A percentile compares a stretch with the other conserved stretches of the same genome.
Evolutionary conservation across 2,888 invertebrate species (phyloP).

Genomic region (Merodon equestris): DNA sequence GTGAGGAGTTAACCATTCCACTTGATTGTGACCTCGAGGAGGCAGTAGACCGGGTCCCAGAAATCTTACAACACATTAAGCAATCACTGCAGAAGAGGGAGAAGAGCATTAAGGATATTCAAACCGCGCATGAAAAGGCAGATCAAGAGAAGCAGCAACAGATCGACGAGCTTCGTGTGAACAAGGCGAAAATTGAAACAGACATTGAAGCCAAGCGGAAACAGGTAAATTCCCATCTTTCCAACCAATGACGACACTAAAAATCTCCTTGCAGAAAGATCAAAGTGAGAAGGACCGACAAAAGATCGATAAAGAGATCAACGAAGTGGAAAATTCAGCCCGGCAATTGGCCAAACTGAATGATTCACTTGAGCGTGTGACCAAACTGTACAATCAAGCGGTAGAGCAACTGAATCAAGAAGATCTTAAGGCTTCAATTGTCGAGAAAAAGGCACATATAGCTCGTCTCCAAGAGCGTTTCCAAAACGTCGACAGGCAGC

Average conservation of each 20-base stretch:
- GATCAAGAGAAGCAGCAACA: slow-evolving; percentile 80
- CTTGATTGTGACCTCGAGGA: slow-evolving; percentile 69
- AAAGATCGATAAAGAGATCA: slow-evolving; percentile 81
- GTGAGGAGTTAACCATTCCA: slow-evolving; percentile 72
- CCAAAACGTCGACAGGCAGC: slow-evolving; percentile 81
- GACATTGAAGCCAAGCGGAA: slow-evolving; percentile 82
- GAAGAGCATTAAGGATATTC: slow-evolving; percentile 72
- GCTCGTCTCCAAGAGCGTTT: slow-evolving; percentile 82
- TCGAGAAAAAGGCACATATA: slow-evolving; percentile 81
- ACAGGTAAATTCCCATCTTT: slow-evolving; percentile 67
- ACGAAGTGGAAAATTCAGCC: slow-evolving; percentile 82
- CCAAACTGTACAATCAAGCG: slow-evolving; percentile 72
- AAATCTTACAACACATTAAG: slow-evolving; percentile 72
- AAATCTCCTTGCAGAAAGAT: slow-evolving; percentile 60
- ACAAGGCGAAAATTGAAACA: slow-evolving; percentile 83
- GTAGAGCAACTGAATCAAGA: slow-evolving; percentile 72
- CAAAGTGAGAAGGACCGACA: slow-evolving; percentile 81
- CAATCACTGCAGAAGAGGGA: slow-evolving; percentile 72
- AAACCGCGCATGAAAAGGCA: slow-evolving; percentile 71
- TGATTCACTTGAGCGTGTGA: slow-evolving; percentile 78
- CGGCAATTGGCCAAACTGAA: slow-evolving; percentile 79
- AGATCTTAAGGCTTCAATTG: slow-evolving; percentile 80
- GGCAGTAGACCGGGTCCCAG: slow-evolving; percentile 74
- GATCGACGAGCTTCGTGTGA: slow-evolving; percentile 81
- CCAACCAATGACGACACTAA: neutral